Evolutionary conservation across 2,797 vertebrate species (phyloP).

Genomic region (Lates japonicus): DNA sequence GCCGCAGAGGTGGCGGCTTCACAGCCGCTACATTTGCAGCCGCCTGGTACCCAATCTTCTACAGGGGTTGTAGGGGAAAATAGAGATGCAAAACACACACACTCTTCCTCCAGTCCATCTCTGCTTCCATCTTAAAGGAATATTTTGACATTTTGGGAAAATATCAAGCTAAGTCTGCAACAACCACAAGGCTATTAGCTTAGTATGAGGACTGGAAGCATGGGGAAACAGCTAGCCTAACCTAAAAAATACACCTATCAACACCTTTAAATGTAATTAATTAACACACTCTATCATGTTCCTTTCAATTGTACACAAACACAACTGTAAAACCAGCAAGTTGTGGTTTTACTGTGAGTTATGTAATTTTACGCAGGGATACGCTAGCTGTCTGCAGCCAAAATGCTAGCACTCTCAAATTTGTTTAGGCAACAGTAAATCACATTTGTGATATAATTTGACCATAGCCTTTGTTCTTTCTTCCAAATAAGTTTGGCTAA

Average conservation of each 20-base stretch:
- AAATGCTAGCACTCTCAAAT: too few species aligned
- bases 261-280: not conserved
- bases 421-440: too few species aligned
- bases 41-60: slow-evolving; percentile 60
- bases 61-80: slow-evolving; percentile 16
- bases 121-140: slow-evolving; percentile 1
- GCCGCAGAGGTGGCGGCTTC: slow-evolving; percentile 62
- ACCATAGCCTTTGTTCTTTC: too few species aligned
- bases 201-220: not conserved
- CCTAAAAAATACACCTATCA: too few species aligned
- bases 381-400: too few species aligned
- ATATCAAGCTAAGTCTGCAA: not conserved
- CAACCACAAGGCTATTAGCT: not conserved
- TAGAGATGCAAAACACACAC: not conserved
- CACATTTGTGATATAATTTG: too few species aligned
- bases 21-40: slow-evolving; percentile 71
- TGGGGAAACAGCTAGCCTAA: not conserved
- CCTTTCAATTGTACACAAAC: not conserved
- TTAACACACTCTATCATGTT: not conserved
- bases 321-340: not conserved
- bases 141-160: not conserved
- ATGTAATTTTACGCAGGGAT: too few species aligned
- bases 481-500: too few species aligned
- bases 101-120: not conserved
- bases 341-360: not conserved